A percentile compares a stretch with the other conserved stretches of the same genome.
Conservation (phyloP, 1,140 invertebrate genomes). For the Lucilia cuprina region DNA sequence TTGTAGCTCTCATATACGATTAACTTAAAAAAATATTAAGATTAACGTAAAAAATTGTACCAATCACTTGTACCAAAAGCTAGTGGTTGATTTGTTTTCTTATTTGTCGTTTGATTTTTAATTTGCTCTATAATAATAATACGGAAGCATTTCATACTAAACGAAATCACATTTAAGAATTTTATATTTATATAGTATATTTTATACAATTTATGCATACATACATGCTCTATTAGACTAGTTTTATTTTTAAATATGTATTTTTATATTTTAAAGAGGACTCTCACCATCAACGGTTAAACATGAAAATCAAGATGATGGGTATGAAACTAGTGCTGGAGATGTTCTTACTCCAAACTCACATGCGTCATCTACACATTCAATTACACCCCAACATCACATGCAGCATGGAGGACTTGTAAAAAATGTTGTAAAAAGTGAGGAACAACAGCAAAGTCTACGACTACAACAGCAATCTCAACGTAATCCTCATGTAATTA, state of each 20-base stretch:
- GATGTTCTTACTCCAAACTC: constrained; percentile 72
- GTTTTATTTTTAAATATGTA: not conserved
- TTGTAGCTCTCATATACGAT: no score
- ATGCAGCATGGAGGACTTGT: constrained; percentile 18
- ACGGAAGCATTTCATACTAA: no score
- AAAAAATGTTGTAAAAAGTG: constrained; percentile 6
- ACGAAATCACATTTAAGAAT: no score
- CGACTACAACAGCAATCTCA: not conserved
- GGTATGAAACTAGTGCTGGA: constrained; percentile 84
- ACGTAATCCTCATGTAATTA: not conserved
- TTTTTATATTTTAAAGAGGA: constrained; percentile 40
- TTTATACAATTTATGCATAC: no score
- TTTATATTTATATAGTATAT: no score
- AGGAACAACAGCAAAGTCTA: constrained; percentile 19
- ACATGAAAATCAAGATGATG: constrained; percentile 81
- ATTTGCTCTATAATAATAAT: no score
- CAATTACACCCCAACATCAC: constrained; percentile 61
- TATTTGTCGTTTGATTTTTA: no score
- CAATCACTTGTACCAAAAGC: no score
- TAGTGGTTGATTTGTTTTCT: no score
- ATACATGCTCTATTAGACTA: not conserved
- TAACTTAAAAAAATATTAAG: no score
- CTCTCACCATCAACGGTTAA: constrained; percentile 67
- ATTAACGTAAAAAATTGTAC: no score
- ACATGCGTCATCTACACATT: constrained; percentile 67